Evolutionary conservation across 37 sponge, comb jelly and placozoan genomes (phyloP).

Genomic region (Sycon ciliatum): DNA sequence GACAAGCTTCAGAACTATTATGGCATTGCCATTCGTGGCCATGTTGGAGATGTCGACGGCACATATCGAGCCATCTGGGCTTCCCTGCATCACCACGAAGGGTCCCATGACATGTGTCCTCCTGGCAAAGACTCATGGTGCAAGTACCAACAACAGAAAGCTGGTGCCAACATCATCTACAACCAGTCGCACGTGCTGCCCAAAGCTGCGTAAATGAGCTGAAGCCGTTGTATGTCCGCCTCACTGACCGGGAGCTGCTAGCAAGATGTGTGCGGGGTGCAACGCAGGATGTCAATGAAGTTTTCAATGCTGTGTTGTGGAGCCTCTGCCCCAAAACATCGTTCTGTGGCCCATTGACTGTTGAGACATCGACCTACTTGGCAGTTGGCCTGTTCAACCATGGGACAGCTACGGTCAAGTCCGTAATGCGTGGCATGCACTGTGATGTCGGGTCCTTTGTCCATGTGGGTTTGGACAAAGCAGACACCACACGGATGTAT

Average conservation of each 20-base stretch:
- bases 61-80: slow-evolving; percentile 31
- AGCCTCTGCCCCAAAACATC: no score
- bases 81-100: slow-evolving; percentile 26
- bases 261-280: slow-evolving; percentile 8
- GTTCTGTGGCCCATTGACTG: no score
- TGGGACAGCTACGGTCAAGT: no score
- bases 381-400: no score
- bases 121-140: slow-evolving; percentile 15
- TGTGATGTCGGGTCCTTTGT: no score
- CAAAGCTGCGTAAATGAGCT: slow-evolving; percentile 18
- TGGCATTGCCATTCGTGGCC: slow-evolving; percentile 33
- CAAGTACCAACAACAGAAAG: slow-evolving; percentile 30
- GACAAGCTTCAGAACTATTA: slow-evolving; percentile 20
- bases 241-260: slow-evolving; percentile 21
- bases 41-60: slow-evolving; percentile 14
- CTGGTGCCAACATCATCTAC: slow-evolving; percentile 12
- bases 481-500: no score
- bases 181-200: slow-evolving; percentile 8
- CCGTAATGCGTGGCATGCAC: no score
- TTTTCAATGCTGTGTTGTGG: no score
- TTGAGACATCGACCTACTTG: no score
- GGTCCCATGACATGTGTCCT: slow-evolving; percentile 30
- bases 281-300: no score
- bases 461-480: no score
- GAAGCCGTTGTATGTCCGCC: slow-evolving; percentile 9